Base-by-base conservation (phyloP, 2,888 invertebrate genomes). In the Aphrophora alni region DNA sequence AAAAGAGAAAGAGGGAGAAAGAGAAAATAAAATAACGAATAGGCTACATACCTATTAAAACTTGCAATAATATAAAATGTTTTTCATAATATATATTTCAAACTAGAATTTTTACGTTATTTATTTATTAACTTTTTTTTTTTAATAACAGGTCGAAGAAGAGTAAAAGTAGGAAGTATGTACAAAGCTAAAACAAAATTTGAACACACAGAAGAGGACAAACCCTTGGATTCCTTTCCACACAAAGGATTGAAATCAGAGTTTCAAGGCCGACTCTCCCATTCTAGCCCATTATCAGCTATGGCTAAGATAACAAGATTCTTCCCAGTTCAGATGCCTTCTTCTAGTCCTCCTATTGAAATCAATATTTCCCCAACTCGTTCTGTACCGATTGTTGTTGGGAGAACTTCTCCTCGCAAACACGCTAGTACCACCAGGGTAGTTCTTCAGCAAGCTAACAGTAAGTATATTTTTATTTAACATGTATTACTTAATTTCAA, bases 251-350 rank as follows among this genome's bases (percentile, higher is more conserved):
- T 82, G 12, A 83, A 84, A 73, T 75, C 81, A 27, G 84, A 85
- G 75, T 86, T 87, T 82, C 84, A 85, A 33, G 86, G 86, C 24
- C 86, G 85, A 80, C 83, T 87, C 1, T 85, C 86, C 38, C 86
- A 87, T 82, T 83, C 85, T 27, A 86, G 84, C 70, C 84, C 84
- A 25, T 75, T 80, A 28, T 70, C 82, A 33, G 84, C 84, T 24
- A 77, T 80, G 51, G 73, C 82, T 28, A 84, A 82, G 78, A 85
- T 85, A 73, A 85, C 85, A 12, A 83, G 83, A 28, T 85, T 83
- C 79, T 85, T 84, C 75, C 79, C 81, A 70, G 77, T 80, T 24
- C 80, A 82, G 75, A 79, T 83, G 73, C 38, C 80, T 75, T 78
- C 79, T 25, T 78, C 79, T 25, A 33, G 38, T 69, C 33, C 27